phyloP scores from a whole-genome alignment of 2,113 vertebrate species.

The Xyrauchen texanus region DNA sequence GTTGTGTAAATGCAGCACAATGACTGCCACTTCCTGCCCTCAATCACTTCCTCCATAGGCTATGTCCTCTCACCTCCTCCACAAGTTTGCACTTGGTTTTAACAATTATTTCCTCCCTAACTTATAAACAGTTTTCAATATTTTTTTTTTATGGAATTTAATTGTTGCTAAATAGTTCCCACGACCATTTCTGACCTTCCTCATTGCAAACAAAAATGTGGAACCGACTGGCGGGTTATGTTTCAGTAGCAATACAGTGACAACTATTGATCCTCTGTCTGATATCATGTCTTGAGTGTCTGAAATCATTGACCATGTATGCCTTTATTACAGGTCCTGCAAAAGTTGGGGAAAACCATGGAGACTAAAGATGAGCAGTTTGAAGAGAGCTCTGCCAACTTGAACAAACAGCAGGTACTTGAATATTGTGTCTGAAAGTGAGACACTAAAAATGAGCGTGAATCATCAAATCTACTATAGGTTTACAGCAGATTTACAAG shows the following conservation, averaged over 20 bases:
- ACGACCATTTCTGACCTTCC: not conserved
- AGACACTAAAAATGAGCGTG: not conserved
- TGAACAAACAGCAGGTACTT: slow-evolving; percentile 91
- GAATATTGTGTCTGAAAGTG: not conserved
- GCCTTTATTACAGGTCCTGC: slow-evolving; percentile 80
- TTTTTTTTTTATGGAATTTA: not conserved
- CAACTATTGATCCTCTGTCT: not conserved
- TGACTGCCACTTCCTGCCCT: slow-evolving; percentile 45
- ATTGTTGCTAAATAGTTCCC: not conserved
- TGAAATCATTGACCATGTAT: not conserved
- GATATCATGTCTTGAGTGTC: not conserved
- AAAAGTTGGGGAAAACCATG: slow-evolving; percentile 94
- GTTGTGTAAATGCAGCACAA: not conserved
- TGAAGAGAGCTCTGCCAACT: slow-evolving; percentile 83
- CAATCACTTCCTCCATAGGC: slow-evolving; percentile 40
- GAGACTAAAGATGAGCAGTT: slow-evolving; percentile 97
- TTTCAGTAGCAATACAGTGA: not conserved
- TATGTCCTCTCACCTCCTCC: not conserved
- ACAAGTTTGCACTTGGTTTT: not conserved
- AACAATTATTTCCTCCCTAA: too few relatives aligned
- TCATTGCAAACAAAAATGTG: not conserved
- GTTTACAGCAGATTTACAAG: not conserved
- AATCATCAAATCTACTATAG: too few relatives aligned
- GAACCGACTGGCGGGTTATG: not conserved
- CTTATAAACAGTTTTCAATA: too few relatives aligned